These are phyloP conservation scores for Thamnophis sirtalis DNA, from an alignment of 2,113 vertebrate genomes.

Conservation along the genomic window DNA sequence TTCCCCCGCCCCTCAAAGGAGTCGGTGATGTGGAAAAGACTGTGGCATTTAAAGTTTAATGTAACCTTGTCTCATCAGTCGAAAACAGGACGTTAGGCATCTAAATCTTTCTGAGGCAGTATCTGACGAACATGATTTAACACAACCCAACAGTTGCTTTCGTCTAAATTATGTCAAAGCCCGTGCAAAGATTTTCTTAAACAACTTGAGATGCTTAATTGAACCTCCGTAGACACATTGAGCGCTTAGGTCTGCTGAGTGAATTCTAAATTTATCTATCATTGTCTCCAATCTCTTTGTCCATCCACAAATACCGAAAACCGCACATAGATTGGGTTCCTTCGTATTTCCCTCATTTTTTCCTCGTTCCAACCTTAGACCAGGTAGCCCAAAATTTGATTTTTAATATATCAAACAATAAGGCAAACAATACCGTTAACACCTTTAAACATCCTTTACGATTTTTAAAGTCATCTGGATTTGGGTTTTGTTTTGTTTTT, in stretches of 20 bases:
- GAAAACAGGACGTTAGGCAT: neutral
- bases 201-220: rapidly evolving
- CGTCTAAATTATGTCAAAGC: neutral
- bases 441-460: neutral
- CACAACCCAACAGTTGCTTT: neutral
- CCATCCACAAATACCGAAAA: neutral
- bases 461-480: neutral
- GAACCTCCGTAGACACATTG: neutral
- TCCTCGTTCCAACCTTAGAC: too few relatives aligned
- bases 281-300: neutral
- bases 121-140: neutral
- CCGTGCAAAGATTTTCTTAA: neutral
- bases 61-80: neutral
- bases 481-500: neutral
- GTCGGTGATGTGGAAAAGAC: neutral
- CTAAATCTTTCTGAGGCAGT: neutral
- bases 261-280: neutral
- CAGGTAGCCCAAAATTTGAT: neutral
- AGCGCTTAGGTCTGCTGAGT: neutral
- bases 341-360: neutral
- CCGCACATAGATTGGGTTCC: neutral
- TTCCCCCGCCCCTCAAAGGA: neutral
- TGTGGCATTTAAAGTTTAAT: neutral
- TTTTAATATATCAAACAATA: neutral
- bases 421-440: neutral